Evolutionary conservation across 2,888 invertebrate species (phyloP), one percentile per base, ranked within the genome.

Genomic region (Synanthedon myopaeformis): DNA sequence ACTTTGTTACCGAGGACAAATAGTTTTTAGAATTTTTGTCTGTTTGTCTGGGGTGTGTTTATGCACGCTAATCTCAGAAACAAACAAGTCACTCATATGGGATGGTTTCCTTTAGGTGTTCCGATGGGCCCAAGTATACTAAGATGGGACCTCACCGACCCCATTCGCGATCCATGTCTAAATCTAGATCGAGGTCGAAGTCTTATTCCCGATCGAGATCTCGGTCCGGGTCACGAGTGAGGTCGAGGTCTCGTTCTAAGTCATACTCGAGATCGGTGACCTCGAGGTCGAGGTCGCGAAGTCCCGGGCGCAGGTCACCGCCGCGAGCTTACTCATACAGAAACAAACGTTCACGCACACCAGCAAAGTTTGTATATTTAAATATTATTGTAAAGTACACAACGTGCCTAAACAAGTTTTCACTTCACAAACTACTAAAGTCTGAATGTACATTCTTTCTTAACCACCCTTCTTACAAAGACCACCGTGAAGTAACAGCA

Each of bases 291-390:
- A 51, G 62, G 58, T 67, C 89, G 58, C 67, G 75, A 76, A 83
- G 80, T 62, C 69, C 70, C 8, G 65, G 69, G 74, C 75, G 66
- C 66, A 74, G 69, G 69, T 81, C 67, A 41, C 57, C 76, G 69
- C 73, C 70, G 10, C 62, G 64, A 35, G 35, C 35, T 35, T 35
- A 35, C 35, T 10, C 35, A 54, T 72, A 74, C 63, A 72, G 75
- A 58, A 74, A 65, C 57, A 73, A 76, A 65, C 72, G 76, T 28
- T 83, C 84, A 41, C 69, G 76, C 56, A 85, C 82, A 56, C 75
- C 75, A 3, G 59, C 69, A 63, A 85, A 84, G 86, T 86, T 74
- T 74, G 85, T 84, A 80, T 72, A 63, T 63, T 19, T 53, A 12
- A 17, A 14, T 45, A 14, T 45, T 23, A 23, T 42, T 42, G 4